Evolutionary conservation across 2,797 vertebrate species (phyloP), one percentile per base, ranked within the genome.

Genomic region (Syngnathus rostellatus): DNA sequence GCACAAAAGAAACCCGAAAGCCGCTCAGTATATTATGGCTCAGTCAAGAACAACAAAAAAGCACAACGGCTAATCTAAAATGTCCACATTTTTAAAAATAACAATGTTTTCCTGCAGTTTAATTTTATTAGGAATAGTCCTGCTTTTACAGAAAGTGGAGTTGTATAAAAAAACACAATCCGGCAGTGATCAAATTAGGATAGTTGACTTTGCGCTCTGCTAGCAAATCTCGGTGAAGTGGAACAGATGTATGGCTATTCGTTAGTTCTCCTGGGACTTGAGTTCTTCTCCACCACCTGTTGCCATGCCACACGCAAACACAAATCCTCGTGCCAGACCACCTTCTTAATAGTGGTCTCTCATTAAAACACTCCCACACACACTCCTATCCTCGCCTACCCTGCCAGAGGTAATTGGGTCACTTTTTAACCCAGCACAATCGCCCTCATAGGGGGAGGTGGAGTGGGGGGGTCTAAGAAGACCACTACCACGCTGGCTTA

Each of bases 341-440:
- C 86, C 77, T 79, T 74, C 72, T 79, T 85, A 83, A 80, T 77
- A 75, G 72, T 72, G 74, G 63, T 78, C 84, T 61, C 77, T 81
- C 74, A 81, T 82, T 87, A 81, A 76, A 83, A 61, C 72, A 31
- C 5, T 37, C 31, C 3, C 21, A 65, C 66, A 31, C 72, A 38
- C 72, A 37, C 2, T 31, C 19, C 1, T 19, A 11, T 71, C 69
- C 55, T 37, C 16, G 14, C 37, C 25, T 58, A 9, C 6, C 64
- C 75, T 71, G 77, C 66, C 76, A 77, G 54, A 69, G 71, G 74
- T 88, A 88, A 88, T 86, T 88, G 85, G 88, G 87, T 87, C 86
- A 87, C 81, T 76, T 73, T 85, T 85, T 79, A 86, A 77, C 81
- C 83, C 73, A 85, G 85, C 81, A 83, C 71, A 73, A 71, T 64